phyloP scores from a whole-genome alignment of 2,113 vertebrate species.

The Paracanthobrama guichenoti region DNA sequence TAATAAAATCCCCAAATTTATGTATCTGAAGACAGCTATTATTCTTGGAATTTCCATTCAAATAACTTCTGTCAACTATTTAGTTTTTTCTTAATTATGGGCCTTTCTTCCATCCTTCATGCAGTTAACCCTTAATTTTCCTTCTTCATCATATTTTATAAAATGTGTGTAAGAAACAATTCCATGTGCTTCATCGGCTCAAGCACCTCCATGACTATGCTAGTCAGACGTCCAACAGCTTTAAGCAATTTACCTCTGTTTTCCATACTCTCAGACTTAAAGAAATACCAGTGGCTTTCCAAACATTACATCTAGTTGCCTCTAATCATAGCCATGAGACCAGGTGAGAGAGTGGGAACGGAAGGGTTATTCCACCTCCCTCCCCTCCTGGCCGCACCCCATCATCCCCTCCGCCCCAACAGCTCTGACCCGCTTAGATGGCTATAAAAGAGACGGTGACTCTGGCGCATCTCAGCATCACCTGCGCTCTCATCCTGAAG shows the following conservation, averaged over 20 bases:
- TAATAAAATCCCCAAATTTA: slow-evolving; percentile 77
- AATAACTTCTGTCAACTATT: slow-evolving; percentile 57
- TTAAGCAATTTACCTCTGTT: slow-evolving; percentile 44
- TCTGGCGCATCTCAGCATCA: slow-evolving; percentile 69
- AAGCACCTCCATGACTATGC: neutral
- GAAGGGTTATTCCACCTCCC: slow-evolving; percentile 67
- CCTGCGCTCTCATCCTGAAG: slow-evolving; percentile 39
- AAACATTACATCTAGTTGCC: slow-evolving; percentile 21
- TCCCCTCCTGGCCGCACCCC: slow-evolving; percentile 46
- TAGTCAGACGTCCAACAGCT: slow-evolving; percentile 32
- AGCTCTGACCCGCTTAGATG: slow-evolving; percentile 51
- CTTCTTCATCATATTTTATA: neutral
- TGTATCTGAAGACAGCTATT: slow-evolving; percentile 64
- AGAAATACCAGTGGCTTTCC: slow-evolving; percentile 44
- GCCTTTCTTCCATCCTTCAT: slow-evolving; percentile 44
- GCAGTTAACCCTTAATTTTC: slow-evolving; percentile 55
- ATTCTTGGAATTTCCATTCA: slow-evolving; percentile 72
- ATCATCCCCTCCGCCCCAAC: slow-evolving; percentile 51
- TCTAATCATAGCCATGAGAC: slow-evolving; percentile 26
- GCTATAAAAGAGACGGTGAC: slow-evolving; percentile 76
- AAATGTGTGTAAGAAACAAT: neutral
- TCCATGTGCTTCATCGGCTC: neutral
- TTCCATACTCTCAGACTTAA: slow-evolving; percentile 32
- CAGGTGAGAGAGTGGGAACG: slow-evolving; percentile 62
- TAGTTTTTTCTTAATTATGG: slow-evolving; percentile 61